Base-by-base conservation (phyloP, 2,113 vertebrate genomes). In the Scytalopus superciliaris region DNA sequence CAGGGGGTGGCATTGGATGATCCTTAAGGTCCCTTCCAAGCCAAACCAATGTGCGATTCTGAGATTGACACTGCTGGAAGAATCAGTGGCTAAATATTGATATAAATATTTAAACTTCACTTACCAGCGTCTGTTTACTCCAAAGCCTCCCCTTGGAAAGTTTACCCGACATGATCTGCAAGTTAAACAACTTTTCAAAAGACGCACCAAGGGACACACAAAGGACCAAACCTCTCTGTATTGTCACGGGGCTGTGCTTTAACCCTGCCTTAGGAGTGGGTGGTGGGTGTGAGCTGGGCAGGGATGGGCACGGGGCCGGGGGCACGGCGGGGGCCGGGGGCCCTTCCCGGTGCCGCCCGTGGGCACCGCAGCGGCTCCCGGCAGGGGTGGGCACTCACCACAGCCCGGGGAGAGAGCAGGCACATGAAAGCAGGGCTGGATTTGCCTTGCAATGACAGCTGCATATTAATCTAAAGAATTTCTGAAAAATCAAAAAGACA, bases 381-480 rank as follows among this genome's bases (percentile, higher is more conserved):
- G 93, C 92, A 97, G 97, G 96, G 97, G 72, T 35, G 96, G 97
- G 89, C 96, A 92, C 96, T 97, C 86, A 89, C 96, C 97, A 84
- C 97, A 98, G 99, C 99, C 99, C 90, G 98, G 97, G 99, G 99
- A 99, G 98, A 98, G 97, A 98, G 97, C 53, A 97, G 95, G 90
- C 68, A 99, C 98, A 99, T 99, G 98, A 99, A 99, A 99, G 99
- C 93, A 78, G 97, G 98, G 98, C 98, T 98, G 98, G 98, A 98
- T 99, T 98, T 98, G 98, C 98, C 98, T 98, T 95, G 98, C 98
- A 98, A 98, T 99, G 99, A 99, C 99, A 99, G 99, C 99, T 99
- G 99, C 99, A 99, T 99, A 99, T 99, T 99, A 99, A 99, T 99
- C 99, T 98, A 98, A 99, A 99, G 98, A 99, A 99, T 97, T 99